These are phyloP conservation scores for Plagodis dolabraria DNA, from an alignment of 2,888 invertebrate species.

Conservation along the genomic window DNA sequence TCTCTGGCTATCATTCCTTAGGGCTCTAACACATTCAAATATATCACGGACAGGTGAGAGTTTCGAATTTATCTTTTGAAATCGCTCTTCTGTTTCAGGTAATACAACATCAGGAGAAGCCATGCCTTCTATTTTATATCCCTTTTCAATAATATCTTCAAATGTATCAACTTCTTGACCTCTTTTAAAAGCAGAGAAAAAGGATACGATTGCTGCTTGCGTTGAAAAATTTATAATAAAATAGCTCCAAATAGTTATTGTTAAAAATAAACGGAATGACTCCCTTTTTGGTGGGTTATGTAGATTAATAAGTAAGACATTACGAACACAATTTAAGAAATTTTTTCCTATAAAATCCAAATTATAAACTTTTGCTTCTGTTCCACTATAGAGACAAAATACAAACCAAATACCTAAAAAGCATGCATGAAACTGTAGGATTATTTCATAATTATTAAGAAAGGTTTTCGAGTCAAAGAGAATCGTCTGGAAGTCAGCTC, in stretches of 20 bases:
- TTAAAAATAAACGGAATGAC: constrained; percentile 67
- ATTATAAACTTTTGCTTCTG: constrained; percentile 49
- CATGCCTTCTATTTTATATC: constrained; percentile 70
- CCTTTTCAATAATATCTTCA: constrained; percentile 70
- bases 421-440: constrained; percentile 52
- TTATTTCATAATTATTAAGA: constrained; percentile 43
- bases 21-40: constrained; percentile 57
- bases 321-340: constrained; percentile 66
- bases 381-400: constrained; percentile 58
- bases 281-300: constrained; percentile 58
- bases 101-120: constrained; percentile 73
- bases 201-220: constrained; percentile 74
- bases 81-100: constrained; percentile 67
- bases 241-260: constrained; percentile 68
- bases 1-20: constrained; percentile 59
- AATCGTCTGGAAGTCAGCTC: constrained; percentile 67
- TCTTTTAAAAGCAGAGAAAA: constrained; percentile 70
- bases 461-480: constrained; percentile 60
- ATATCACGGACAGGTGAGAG: constrained; percentile 56
- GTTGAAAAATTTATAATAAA: constrained; percentile 72
- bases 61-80: constrained; percentile 62
- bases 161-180: constrained; percentile 75
- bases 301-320: constrained; percentile 58
- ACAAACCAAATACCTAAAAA: constrained; percentile 67
- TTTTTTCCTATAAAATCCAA: constrained; percentile 71